Evolutionary conservation across 23 tunicate species (phyloP), one percentile per base, ranked within the genome.

Genomic region (Trididemnum clinides): DNA sequence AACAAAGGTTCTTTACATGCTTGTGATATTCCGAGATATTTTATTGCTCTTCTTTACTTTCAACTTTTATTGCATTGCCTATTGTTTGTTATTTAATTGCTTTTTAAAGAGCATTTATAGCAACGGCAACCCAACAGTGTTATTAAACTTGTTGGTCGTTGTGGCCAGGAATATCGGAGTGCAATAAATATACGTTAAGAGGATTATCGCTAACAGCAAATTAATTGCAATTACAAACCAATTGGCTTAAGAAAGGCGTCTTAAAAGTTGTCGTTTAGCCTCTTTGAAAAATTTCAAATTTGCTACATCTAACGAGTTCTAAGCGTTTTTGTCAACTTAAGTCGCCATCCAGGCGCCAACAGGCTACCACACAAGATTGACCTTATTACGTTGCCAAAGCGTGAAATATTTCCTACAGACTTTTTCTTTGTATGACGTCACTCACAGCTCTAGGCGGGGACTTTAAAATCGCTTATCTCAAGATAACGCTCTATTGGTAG

Each of bases 321-420:
- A 59, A 59, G 66, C 22, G 25, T 59, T 59, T 19, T 59, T 28
- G 66, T 4, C 66, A 28, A 25, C 25, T 59, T 59, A 19, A 5
- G 27, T 28, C 66, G 66, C 22, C 66, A 10, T 29, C 10, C 2
- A 6, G 75, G 75, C 75, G 75, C 75, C 75, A 44, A 15, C 37
- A 15, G 31, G n/a, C 19, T 29, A 66, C 37, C 75, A 31, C 75
- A 66, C 10, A 28, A 10, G 75, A 32, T 5, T 66, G 75, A 32
- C 6, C 75, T 66, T 66, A 66, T 66, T 66, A 66, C 30, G 22
- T 29, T 23, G 30, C 31, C 37, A 37, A 66, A 29, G 75, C 75
- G 75, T 66, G 75, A 66, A 66, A 66, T 66, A 66, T 66, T 66
- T 66, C 37, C 75, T n/a, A n/a, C n/a, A n/a, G n/a, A n/a, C n/a